Base-by-base conservation (phyloP, 1,140 invertebrate genomes). In the Polyergus mexicanus region DNA sequence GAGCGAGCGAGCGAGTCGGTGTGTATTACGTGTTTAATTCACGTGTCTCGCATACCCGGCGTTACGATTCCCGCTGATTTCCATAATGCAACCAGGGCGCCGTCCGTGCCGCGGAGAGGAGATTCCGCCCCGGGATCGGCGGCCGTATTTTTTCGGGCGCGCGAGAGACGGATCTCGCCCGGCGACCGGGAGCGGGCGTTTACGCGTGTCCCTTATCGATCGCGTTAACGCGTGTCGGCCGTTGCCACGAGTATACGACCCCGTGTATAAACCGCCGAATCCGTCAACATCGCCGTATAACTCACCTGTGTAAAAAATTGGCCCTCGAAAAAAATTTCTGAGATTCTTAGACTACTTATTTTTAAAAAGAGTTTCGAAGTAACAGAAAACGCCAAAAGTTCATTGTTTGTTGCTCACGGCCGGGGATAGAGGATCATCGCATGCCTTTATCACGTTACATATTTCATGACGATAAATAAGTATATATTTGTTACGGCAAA, bases 11-110 rank as follows among this genome's bases (percentile, higher is more conserved):
- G 86, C 86, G 84, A 85, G 71, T 89, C 88, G 85, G 88, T 92
- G 88, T 92, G 92, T 92, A 93, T 93, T 92, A 93, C 89, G 92
- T 92, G 91, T 92, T 92, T 91, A 92, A 92, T 93, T 92, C 91
- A 92, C 91, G 91, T 93, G 90, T 92, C 89, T 89, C 83, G 88
- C 91, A 92, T 92, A 92, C 89, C 88, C 91, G 86, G 68, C 85
- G 84, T 75, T 74, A 77, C 81, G 88, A 90, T 90, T 90, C 81
- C 83, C 85, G 69, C 88, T 85, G 83, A 91, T 91, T 91, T 87
- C 85, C 85, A 91, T 89, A 91, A 90, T 91, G 86, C 80, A 89
- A 85, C 78, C 78, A 28, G 66, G 41, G 13, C 68, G 41, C 13
- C 76, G 63, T 32, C 13, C 76, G 63, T 32, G 10, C 58, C 75